Conservation (phyloP, 2,113 vertebrate genomes). For the Lepisosteus oculatus region DNA sequence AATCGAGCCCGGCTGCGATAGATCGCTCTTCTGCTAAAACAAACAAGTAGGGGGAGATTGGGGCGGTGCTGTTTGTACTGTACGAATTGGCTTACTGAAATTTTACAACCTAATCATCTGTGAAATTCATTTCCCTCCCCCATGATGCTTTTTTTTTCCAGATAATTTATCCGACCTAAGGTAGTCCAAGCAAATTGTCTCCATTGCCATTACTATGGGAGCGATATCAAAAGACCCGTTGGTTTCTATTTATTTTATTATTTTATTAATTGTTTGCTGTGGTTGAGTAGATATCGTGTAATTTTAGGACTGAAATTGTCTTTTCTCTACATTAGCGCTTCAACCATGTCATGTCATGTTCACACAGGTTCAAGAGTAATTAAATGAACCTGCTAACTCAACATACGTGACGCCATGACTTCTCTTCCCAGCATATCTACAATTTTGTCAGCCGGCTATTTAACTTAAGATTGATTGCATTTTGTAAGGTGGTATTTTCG, state of each 20-base stretch:
- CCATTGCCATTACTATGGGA: slow-evolving; percentile 24
- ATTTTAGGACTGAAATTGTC: slow-evolving; percentile 10
- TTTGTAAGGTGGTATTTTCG: no score
- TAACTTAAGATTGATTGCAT: no score
- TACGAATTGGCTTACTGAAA: slow-evolving; percentile 45
- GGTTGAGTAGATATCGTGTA: slow-evolving; percentile 7
- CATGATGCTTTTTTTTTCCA: neutral
- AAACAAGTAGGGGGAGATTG: slow-evolving; percentile 53
- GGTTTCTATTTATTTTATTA: slow-evolving; percentile 27
- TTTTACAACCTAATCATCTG: slow-evolving; percentile 37
- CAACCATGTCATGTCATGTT: no score
- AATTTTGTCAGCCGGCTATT: no score
- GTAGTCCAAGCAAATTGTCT: neutral
- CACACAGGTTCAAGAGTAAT: no score
- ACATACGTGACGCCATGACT: no score
- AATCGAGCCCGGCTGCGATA: slow-evolving; percentile 73
- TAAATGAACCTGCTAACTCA: no score
- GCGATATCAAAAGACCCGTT: slow-evolving; percentile 13
- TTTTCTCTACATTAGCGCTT: neutral
- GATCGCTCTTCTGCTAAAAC: slow-evolving; percentile 64
- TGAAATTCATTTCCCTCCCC: slow-evolving; percentile 7
- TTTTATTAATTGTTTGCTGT: slow-evolving; percentile 5
- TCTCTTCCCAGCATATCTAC: no score
- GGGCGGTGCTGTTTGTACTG: slow-evolving; percentile 64
- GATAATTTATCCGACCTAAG: no score